phyloP scores from a whole-genome alignment of 1,140 invertebrate species.

The Orussus abietinus region DNA sequence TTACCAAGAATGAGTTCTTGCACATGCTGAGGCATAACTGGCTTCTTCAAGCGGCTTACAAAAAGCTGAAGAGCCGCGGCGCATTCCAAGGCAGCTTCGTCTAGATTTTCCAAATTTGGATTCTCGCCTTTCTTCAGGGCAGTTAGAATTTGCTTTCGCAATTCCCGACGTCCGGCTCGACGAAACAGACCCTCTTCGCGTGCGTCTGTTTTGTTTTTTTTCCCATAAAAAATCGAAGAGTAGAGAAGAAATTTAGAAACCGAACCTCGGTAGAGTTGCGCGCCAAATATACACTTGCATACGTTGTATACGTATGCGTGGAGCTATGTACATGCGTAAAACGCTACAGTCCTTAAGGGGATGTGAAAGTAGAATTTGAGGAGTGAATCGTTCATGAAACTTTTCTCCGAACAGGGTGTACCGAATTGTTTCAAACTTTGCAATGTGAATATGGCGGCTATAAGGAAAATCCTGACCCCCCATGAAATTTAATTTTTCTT shows the following conservation, averaged over 20 bases:
- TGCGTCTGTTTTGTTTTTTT: constrained; percentile 26
- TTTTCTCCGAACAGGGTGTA: no score
- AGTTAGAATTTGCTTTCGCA: constrained; percentile 27
- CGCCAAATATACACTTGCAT: no score
- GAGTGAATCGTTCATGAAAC: no score
- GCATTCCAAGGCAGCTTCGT: constrained; percentile 31
- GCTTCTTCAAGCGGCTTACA: constrained; percentile 41
- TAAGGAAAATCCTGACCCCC: no score
- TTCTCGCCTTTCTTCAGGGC: constrained; percentile 32
- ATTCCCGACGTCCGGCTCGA: constrained; percentile 22
- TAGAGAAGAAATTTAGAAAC: constrained; percentile 1
- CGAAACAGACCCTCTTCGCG: constrained; percentile 36
- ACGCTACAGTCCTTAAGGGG: no score
- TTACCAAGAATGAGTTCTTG: constrained; percentile 50
- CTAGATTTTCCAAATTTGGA: constrained; percentile 21
- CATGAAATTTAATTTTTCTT: no score
- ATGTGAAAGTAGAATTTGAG: no score
- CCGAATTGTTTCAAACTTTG: no score
- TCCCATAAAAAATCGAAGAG: background rate
- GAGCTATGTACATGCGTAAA: no score
- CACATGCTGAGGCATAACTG: constrained; percentile 45
- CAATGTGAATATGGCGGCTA: no score
- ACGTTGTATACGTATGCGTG: no score
- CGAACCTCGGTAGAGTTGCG: no score
- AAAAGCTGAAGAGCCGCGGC: constrained; percentile 47